These are phyloP conservation scores for Carassius carassius DNA, from an alignment of 2,113 vertebrate genomes.

Conservation along the genomic window DNA sequence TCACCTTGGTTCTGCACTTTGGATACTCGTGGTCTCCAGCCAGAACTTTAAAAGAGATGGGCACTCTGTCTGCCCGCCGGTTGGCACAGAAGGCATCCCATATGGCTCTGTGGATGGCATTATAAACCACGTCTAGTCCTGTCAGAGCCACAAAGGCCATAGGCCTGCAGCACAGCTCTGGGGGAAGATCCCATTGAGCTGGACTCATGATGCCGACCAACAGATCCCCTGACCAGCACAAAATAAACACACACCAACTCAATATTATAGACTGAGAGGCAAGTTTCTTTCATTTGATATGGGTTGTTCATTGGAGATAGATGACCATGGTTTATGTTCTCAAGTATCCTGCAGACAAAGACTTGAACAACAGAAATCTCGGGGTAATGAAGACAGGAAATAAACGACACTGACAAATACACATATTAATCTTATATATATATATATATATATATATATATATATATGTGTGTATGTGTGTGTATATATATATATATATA, in stretches of 20 bases:
- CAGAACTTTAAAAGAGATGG: slow-evolving; percentile 97
- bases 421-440: background rate
- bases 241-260: background rate
- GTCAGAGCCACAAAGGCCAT: slow-evolving; percentile 97
- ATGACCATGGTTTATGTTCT: background rate
- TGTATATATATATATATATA: no score
- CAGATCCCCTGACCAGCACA: background rate
- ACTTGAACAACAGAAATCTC: background rate
- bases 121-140: slow-evolving; percentile 92
- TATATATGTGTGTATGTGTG: no score
- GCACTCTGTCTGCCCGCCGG: slow-evolving; percentile 92
- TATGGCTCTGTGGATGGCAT: slow-evolving; percentile 93
- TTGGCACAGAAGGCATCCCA: slow-evolving; percentile 98
- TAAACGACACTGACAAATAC: background rate
- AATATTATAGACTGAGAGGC: background rate
- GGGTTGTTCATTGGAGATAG: background rate
- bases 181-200: slow-evolving; percentile 93
- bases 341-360: background rate
- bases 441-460: no score
- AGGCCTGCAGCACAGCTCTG: slow-evolving; percentile 96
- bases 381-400: background rate
- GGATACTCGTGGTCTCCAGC: slow-evolving; percentile 97
- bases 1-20: slow-evolving; percentile 95
- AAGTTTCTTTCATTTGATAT: background rate
- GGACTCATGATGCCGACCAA: slow-evolving; percentile 72